A percentile compares a stretch with the other conserved stretches of the same genome.
Conservation (phyloP, 2,113 vertebrate species). For the Ascaphus truei region DNA sequence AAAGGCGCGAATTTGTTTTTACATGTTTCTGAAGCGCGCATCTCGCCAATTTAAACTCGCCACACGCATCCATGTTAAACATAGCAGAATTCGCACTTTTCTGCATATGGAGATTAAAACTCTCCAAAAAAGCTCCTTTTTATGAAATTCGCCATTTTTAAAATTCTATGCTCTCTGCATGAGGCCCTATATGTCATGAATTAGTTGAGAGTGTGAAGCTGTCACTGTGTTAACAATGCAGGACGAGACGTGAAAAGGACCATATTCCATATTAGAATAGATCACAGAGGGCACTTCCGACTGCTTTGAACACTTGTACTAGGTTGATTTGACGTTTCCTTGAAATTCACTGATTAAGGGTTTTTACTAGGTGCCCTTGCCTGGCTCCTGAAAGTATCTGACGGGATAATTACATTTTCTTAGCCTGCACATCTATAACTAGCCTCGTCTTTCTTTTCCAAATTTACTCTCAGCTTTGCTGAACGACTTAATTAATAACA, state of each 20-base stretch:
- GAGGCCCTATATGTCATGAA: no score
- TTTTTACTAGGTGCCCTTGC: slow-evolving; percentile 1
- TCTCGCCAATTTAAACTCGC: no score
- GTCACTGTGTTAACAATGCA: background rate
- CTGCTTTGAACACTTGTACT: slow-evolving; percentile 4
- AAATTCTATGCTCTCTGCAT: no score
- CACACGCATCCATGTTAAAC: no score
- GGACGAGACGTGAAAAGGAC: background rate
- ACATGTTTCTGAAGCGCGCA: no score
- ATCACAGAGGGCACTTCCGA: background rate
- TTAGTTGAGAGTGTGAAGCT: background rate
- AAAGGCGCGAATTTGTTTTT: no score
- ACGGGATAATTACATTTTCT: slow-evolving; percentile 29
- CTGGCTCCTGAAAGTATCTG: background rate
- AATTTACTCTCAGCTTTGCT: no score
- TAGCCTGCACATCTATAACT: background rate
- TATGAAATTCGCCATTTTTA: no score
- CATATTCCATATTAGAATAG: background rate
- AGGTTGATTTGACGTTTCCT: slow-evolving; percentile 12
- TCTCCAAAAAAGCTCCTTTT: no score
- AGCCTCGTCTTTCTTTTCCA: background rate
- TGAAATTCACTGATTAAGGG: background rate
- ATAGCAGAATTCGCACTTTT: no score
- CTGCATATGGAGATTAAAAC: no score
- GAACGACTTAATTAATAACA: background rate